Evolutionary conservation across 37 sponge, comb jelly and placozoan species (phyloP), one percentile per base, ranked within the genome.

Genomic region (Tethya wilhelma): DNA sequence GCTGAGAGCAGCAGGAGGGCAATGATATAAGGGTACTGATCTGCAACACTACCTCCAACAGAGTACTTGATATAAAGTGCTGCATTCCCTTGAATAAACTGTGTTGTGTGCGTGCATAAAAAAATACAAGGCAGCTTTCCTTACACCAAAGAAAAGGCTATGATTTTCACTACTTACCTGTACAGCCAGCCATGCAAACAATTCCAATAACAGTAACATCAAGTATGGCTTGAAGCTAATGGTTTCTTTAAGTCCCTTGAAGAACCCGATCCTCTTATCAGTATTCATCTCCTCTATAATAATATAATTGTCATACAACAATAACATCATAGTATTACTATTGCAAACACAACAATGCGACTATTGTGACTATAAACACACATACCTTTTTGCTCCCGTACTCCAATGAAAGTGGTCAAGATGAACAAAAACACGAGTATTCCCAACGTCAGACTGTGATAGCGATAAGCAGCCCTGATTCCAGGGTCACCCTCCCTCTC

Each of bases 81-180:
- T 22, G 74, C 40, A 40, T 95, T 95, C 37, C 76, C 88, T 59
- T 90, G 91, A 26, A 89, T 70, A 74, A 94, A 81, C 90, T 93
- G 59, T 32, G 59, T 0, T 11, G 67, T 63, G 44, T 49, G 56
- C 2, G 9, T n/a, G 23, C 63, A 60, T 19, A 34, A 8, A n/a
- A n/a, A n/a, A n/a, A n/a, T n/a, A n/a, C n/a, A n/a, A n/a, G n/a
- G n/a, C n/a, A n/a, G n/a, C n/a, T n/a, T n/a, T n/a, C n/a, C n/a
- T n/a, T n/a, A n/a, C n/a, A n/a, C n/a, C n/a, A n/a, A n/a, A n/a
- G n/a, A n/a, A n/a, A n/a, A n/a, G n/a, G n/a, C n/a, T n/a, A n/a
- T n/a, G n/a, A n/a, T n/a, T n/a, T n/a, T n/a, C n/a, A n/a, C 9
- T 22, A 75, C 73, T 46, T 44, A 93, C 94, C 84, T 84, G 79